Base-by-base conservation (phyloP, 2,113 vertebrate genomes). In the Nasalis larvatus region DNA sequence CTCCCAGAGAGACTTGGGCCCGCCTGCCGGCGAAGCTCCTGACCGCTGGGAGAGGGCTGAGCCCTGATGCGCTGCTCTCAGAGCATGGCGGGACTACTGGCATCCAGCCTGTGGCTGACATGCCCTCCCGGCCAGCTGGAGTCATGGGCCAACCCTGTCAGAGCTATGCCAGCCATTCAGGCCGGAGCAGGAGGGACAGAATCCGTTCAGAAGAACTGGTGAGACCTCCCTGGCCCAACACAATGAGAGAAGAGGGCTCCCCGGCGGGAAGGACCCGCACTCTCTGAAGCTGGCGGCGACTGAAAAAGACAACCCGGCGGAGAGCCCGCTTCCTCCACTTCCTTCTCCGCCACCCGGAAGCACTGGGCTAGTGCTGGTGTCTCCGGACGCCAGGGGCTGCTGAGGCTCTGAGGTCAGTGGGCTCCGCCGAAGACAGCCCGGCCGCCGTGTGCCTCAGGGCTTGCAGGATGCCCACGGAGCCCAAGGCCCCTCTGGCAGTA, bases 361-460 rank as follows among this genome's bases (percentile, higher is more conserved):
- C 81, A 60, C 9, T 2, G 30, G 11, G 54, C 56, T 21, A 17
- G 37, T 11, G 6, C 1, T 30, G 1, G 30, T 3, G 4, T 32
- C 80, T 69, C 86, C 12, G 2, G 71, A 77, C 3, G 37, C 86
- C 49, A 32, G 84, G 60, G 27, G 37, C 30, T 45, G 69, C 45
- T 52, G 8, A 25, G 6, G 0, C 0, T 37, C 89, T 27, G 12
- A n/a, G 90, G 27, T 66, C n/a, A 0, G 13, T 12, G 0, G n/a
- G 42, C 27, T 76, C 40, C 9, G 45, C 45, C 3, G 3, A 42
- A 10, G 25, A 52, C 49, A 30, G 17, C n/a, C 35, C 42, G 3
- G 30, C 73, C 35, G 77, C 74, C 66, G 49, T 3, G 0, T 8
- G n/a, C 47, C 27, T 1, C 89, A 21, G 71, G 87, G 96, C 42